A percentile compares a stretch with the other conserved stretches of the same genome.
Conservation (phyloP, 1,140 invertebrate genomes). For the Megathymus violae region DNA sequence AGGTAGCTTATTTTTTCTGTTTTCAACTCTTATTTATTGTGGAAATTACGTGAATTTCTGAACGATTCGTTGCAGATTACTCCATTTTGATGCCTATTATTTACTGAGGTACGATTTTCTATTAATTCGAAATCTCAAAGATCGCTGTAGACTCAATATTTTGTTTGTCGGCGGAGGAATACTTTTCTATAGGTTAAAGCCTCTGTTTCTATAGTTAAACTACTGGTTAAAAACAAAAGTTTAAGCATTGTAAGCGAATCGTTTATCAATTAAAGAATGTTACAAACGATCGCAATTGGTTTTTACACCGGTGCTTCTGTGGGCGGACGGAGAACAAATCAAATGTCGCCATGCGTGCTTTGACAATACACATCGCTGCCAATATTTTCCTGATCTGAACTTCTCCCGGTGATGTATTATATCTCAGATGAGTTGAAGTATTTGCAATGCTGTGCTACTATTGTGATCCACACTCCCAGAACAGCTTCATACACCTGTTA, state of each 20-base stretch:
- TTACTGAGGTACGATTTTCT: constrained; percentile 73
- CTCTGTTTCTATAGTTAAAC: constrained; percentile 53
- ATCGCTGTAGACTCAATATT: constrained; percentile 46
- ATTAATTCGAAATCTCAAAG: constrained; percentile 25
- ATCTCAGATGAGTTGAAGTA: not conserved
- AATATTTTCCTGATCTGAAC: constrained; percentile 10
- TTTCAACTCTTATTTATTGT: constrained; percentile 82
- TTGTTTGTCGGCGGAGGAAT: constrained; percentile 71
- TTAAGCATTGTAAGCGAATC: not conserved
- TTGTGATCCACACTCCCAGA: not conserved
- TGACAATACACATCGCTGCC: constrained; percentile 46
- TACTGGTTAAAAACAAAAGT: not conserved
- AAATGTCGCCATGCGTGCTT: constrained; percentile 72
- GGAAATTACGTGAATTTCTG: constrained; percentile 75
- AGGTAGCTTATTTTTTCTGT: constrained; percentile 83
- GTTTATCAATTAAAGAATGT: not conserved
- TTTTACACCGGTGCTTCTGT: not conserved
- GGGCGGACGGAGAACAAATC: constrained; percentile 10
- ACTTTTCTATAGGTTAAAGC: constrained; percentile 74
- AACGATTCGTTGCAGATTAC: constrained; percentile 69
- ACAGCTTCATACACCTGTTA: not conserved
- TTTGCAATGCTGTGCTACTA: not conserved
- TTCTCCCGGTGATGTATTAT: not conserved
- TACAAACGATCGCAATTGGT: not conserved
- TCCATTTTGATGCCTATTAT: constrained; percentile 78